phyloP scores from a whole-genome alignment of 2,113 vertebrate species.

The Amphiprion percula region DNA sequence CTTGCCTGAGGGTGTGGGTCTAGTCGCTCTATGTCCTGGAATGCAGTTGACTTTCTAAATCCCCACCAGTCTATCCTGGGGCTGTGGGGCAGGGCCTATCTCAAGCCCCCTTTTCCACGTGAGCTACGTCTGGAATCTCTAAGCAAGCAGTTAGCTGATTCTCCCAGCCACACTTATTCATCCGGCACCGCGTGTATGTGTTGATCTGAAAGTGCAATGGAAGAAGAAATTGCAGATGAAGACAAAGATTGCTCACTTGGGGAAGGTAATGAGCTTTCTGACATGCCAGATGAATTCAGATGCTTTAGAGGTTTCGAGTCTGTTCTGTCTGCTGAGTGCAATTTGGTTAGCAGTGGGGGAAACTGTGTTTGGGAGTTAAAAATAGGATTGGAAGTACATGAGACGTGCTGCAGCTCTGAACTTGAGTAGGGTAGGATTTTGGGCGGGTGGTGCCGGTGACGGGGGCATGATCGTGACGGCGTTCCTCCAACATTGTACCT shows the following conservation, averaged over 20 bases:
- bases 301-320: slow-evolving; percentile 47
- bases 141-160: slow-evolving; percentile 57
- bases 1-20: slow-evolving; percentile 65
- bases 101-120: slow-evolving; percentile 74
- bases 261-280: slow-evolving; percentile 79
- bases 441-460: slow-evolving; percentile 29
- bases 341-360: slow-evolving; percentile 62
- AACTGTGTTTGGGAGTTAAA: slow-evolving; percentile 77
- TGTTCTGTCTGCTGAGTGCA: slow-evolving; percentile 59
- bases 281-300: slow-evolving; percentile 37
- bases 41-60: slow-evolving; percentile 82
- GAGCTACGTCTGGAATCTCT: slow-evolving; percentile 77
- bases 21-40: slow-evolving; percentile 70
- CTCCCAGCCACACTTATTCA: slow-evolving; percentile 27
- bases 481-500: neutral
- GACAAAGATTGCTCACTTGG: slow-evolving; percentile 61
- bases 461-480: slow-evolving; percentile 21
- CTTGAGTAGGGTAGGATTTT: slow-evolving; percentile 51
- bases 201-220: slow-evolving; percentile 67
- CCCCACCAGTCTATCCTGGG: slow-evolving; percentile 78
- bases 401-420: slow-evolving; percentile 61
- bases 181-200: neutral
- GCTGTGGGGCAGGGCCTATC: slow-evolving; percentile 77
- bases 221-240: slow-evolving; percentile 67
- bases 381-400: slow-evolving; percentile 78